A percentile compares a stretch with the other conserved stretches of the same genome.
phyloP scores from a whole-genome alignment of 2,888 invertebrate species.

The Athripsodes cinereus region DNA sequence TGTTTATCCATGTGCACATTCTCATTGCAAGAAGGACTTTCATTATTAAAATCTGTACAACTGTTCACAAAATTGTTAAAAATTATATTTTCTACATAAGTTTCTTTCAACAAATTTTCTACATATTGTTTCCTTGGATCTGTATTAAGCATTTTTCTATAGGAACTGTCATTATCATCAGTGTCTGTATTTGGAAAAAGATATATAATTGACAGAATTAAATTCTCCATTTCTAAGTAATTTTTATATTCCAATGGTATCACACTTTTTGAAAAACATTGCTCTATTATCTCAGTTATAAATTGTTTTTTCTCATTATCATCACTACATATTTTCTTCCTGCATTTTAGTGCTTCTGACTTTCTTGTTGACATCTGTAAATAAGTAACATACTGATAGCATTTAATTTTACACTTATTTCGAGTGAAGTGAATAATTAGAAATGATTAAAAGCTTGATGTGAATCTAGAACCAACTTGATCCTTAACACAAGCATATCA shows the following conservation, averaged over 20 bases:
- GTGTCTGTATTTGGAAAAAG: not conserved
- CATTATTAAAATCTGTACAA: not conserved
- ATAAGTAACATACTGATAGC: no score
- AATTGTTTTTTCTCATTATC: no score
- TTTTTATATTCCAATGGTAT: not conserved
- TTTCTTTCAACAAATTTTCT: not conserved
- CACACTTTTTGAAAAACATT: not conserved
- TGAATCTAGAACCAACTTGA: no score
- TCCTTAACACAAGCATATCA: no score
- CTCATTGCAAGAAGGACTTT: not conserved
- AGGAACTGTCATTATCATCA: not conserved
- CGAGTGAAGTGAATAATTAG: no score
- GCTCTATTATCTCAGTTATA: not conserved
- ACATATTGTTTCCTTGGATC: not conserved
- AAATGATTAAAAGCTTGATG: no score
- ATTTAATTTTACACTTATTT: no score
- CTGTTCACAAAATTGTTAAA: not conserved
- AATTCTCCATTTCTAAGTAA: not conserved
- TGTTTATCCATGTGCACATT: not conserved
- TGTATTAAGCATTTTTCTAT: not conserved
- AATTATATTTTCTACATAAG: not conserved
- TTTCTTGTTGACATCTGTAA: no score
- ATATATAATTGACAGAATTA: not conserved
- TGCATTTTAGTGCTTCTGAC: no score
- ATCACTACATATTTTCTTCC: no score